These are phyloP conservation scores for Antrozous pallidus DNA, from an alignment of 2,797 vertebrate genomes.

Conservation along the genomic window DNA sequence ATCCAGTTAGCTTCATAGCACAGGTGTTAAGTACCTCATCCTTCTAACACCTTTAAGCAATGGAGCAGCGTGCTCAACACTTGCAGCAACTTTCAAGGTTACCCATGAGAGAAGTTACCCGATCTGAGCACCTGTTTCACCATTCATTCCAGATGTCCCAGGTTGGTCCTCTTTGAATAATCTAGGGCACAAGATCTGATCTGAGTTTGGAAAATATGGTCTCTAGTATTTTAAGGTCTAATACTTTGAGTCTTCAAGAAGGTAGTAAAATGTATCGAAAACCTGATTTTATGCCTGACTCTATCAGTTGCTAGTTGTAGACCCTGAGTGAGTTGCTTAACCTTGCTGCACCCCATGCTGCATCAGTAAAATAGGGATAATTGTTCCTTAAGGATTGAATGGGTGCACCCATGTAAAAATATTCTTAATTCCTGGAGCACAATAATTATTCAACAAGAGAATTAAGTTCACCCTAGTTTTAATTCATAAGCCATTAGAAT, in stretches of 20 bases:
- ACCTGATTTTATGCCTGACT: background rate
- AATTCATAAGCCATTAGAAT: background rate
- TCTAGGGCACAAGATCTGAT: background rate
- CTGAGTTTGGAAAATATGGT: background rate
- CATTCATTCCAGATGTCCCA: background rate
- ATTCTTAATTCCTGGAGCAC: background rate
- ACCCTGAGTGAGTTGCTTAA: background rate
- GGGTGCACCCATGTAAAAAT: background rate
- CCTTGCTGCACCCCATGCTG: background rate
- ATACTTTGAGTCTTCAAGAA: background rate
- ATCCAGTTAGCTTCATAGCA: background rate
- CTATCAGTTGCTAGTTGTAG: background rate
- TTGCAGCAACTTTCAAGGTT: background rate
- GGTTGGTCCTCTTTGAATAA: background rate
- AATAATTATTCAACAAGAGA: constrained; percentile 42
- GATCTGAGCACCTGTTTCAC: background rate
- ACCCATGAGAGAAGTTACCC: background rate
- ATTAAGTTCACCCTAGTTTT: background rate
- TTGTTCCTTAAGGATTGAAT: constrained; percentile 25
- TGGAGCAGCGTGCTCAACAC: background rate
- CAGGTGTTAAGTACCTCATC: constrained; percentile 38
- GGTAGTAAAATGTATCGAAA: background rate
- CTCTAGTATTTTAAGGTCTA: background rate
- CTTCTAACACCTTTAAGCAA: constrained; percentile 36
- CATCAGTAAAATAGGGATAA: constrained; percentile 11